Evolutionary conservation across 2,113 vertebrate genomes (phyloP).

Genomic region (Chaenogobius annularis): DNA sequence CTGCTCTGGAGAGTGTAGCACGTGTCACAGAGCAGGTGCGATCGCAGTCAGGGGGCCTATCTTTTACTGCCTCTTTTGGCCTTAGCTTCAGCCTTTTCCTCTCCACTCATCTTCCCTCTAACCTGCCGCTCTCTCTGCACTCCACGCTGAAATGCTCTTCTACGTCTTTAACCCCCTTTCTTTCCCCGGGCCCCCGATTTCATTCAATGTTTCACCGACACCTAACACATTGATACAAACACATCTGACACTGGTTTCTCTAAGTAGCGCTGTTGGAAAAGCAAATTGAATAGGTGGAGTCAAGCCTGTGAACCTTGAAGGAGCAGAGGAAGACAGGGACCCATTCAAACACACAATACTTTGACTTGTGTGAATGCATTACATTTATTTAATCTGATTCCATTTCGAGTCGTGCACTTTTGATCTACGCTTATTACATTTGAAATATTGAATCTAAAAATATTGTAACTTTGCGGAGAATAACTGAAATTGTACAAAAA

Average conservation of each 20-base stretch:
- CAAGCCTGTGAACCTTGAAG: conserved; percentile 78
- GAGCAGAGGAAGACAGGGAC: conserved; percentile 51
- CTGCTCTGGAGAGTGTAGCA: conserved; percentile 9
- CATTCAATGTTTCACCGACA: conserved; percentile 71
- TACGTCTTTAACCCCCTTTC: conserved; percentile 66
- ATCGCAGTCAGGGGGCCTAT: conserved; percentile 57
- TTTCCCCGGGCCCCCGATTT: conserved; percentile 53
- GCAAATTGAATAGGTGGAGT: conserved; percentile 79
- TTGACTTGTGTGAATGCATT: conserved; percentile 9
- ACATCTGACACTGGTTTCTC: conserved; percentile 60
- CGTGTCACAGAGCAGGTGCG: conserved; percentile 60
- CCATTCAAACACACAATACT: conserved; percentile 3
- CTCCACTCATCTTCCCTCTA: conserved; percentile 62
- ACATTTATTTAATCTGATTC: not conserved
- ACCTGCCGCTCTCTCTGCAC: conserved; percentile 54
- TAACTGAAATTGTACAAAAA: not conserved
- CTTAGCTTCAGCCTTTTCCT: conserved; percentile 42
- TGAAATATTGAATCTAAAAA: not conserved
- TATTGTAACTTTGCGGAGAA: not conserved
- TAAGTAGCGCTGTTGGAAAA: conserved; percentile 76
- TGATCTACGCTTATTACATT: not conserved
- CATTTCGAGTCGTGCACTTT: not conserved
- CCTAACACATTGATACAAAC: conserved; percentile 62
- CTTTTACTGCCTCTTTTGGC: conserved; percentile 54
- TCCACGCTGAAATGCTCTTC: conserved; percentile 60